phyloP scores from a whole-genome alignment of 2,888 invertebrate species.

The Bellardia bayeri region DNA sequence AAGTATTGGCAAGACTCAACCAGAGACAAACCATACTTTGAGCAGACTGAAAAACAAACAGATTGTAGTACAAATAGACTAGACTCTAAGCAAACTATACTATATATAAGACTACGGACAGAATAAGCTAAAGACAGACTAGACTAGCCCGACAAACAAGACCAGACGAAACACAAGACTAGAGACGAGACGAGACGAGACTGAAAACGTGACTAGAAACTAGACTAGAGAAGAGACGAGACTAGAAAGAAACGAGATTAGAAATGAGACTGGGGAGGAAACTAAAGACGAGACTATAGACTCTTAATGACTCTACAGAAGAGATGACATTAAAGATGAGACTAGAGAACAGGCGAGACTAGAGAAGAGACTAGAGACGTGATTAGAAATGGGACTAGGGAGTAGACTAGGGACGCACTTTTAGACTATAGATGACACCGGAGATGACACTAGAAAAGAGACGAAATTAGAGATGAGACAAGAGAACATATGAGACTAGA shows the following conservation, averaged over 20 bases:
- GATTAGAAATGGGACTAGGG: neutral
- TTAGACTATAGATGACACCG: no score
- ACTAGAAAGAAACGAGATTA: neutral
- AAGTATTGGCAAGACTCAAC: neutral
- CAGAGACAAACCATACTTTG: neutral
- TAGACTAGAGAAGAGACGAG: neutral
- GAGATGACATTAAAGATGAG: no score
- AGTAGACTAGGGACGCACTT: neutral
- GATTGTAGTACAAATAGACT: neutral
- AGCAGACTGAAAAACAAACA: neutral
- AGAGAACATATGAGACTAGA: neutral
- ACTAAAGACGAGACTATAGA: neutral
- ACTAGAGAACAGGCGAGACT: slow-evolving; percentile 3
- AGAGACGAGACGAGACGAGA: no score
- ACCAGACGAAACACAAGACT: neutral
- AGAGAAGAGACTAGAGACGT: neutral
- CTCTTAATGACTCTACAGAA: no score
- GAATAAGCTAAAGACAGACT: neutral
- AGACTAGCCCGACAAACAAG: neutral
- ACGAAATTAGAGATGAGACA: neutral
- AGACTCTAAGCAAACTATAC: neutral
- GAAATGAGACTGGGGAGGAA: neutral
- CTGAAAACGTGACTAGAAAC: no score
- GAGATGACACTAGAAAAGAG: no score
- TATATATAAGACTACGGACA: neutral